Base-by-base conservation (phyloP, 2,113 vertebrate species). In the Elachura formosa region DNA sequence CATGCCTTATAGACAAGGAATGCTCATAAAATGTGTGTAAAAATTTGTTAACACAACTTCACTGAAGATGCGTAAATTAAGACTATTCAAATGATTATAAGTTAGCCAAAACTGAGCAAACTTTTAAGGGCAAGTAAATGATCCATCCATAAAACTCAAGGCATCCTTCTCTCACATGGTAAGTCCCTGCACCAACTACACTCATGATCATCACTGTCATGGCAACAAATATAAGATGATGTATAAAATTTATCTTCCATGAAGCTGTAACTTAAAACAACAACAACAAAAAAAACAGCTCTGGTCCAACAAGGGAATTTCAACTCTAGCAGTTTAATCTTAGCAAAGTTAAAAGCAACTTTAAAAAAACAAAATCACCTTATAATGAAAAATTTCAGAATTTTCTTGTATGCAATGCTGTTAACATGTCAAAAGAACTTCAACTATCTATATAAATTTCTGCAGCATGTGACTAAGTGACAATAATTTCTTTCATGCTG, bases 321-420 rank as follows among this genome's bases (percentile, higher is more conserved):
- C 61, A 66, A 34, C 23, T 5, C 22, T 34, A 61, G 21, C 10
- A 45, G 29, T 40, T 72, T 48, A 76, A 56, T 68, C 77, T 82
- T 49, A 82, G 26, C 6, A 55, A 74, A 84, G 24, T 45, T 58
- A 29, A 46, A 64, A 82, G 43, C 10, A 87, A 29, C 31, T 79
- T 9, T 0, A 1, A 15, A 19, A 69, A 81, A 1, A 15, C 16
- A 69, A 81, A 89, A 31, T 3, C 2, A 26, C 6, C 3, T 85
- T 52, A 18, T 55, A 85, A 48, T 21, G 11, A 24, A 77, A 81
- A 87, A 62, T 54, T 11, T 45, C 24, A 25, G 41, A 40, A 40
- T 84, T 85, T 82, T 87, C 52, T 87, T 59, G 4, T 14, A 33
- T 46, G 36, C 10, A 28, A 40, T 45, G 23, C 2, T 6, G 15